Percentiles rank a stretch among this genome's conserved stretches.
Evolutionary conservation across 2,888 invertebrate species (phyloP).

Genomic region (Choreutis nemorana): DNA sequence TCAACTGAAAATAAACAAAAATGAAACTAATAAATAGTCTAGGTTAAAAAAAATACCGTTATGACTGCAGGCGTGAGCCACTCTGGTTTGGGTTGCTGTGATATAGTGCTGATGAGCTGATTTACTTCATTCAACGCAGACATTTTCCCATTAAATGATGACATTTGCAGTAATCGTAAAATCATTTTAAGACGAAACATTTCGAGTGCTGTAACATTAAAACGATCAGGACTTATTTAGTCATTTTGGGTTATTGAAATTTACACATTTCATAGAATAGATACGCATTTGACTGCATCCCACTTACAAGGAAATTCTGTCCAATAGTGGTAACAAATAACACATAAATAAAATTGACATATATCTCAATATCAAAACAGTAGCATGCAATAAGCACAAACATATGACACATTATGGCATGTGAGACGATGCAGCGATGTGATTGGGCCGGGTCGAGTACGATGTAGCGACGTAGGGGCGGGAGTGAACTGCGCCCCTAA

Average conservation of each 20-base stretch:
- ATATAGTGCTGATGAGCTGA: constrained; percentile 91
- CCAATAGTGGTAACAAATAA: too few species aligned
- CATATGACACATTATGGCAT: constrained; percentile 13
- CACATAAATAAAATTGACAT: constrained; percentile 1
- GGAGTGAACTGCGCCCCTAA: constrained; percentile 48
- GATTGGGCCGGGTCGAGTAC: constrained; percentile 30
- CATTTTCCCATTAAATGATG: constrained; percentile 99
- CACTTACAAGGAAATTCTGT: constrained; percentile 1
- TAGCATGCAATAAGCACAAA: constrained; percentile 7
- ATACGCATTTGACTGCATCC: neutral
- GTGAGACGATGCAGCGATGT: constrained; percentile 16
- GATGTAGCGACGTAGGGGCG: constrained; percentile 52
- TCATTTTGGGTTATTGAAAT: neutral
- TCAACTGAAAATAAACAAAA: constrained; percentile 1
- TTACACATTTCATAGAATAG: neutral
- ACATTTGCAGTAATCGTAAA: constrained; percentile 89
- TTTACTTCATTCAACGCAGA: constrained; percentile 98
- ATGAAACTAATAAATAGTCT: neutral
- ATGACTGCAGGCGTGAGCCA: constrained; percentile 94
- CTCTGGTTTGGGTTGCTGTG: constrained; percentile 90
- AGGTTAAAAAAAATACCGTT: constrained; percentile 75
- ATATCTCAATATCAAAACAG: neutral
- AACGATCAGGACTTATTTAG: neutral
- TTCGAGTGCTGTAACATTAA: constrained; percentile 76
- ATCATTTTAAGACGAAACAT: constrained; percentile 97